Base-by-base conservation (phyloP, 1,140 invertebrate species). In the Gonioctena quinquepunctata region DNA sequence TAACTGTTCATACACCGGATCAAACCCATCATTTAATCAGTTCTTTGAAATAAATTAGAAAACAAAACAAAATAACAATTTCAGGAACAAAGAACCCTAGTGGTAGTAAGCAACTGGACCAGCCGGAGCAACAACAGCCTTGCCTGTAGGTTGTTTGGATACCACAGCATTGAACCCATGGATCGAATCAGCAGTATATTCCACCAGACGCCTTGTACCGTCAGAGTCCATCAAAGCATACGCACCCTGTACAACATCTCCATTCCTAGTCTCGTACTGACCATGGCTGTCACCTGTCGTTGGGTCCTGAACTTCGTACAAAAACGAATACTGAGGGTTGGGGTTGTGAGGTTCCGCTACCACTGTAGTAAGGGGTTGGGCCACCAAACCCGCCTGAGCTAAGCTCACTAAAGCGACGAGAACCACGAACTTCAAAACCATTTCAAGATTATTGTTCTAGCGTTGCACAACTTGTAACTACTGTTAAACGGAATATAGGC, bases 211-310 rank as follows among this genome's bases (percentile, higher is more conserved):
- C 89, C 88, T 33, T 87, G 83, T 28, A 90, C 63, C 86, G 85
- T 70, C 90, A 86, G 90, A 87, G 70, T 91, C 89, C 16, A 89
- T 84, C 19, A 91, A 78, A 1, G 88, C 89, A 81, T 90, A 90
- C 52, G 85, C 86, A 26, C 90, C 89, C 75, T 89, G 87, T 4
- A 90, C 89, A 21, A 90, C 85, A 76, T 90, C 89, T 7, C 90
- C 90, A 50, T 84, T 81, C 2, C 87, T 82, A 16, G 82, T 84
- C 78, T 88, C 87, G 60, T 88, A 28, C 59, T 83, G 81, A 68
- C 66, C 78, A 75, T 85, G 84, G 72, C 74, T 76, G 76, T 85
- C 84, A 54, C 86, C 83, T 74, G 79, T 86, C 71, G 80, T 76
- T 48, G 76, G 67, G 66, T 85, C 83, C 61, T 85, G 78, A 19